Evolutionary conservation across 92 coral and sea anemone genomes (phyloP), one percentile per base, ranked within the genome.

Genomic region (Parazoanthus swiftii): DNA sequence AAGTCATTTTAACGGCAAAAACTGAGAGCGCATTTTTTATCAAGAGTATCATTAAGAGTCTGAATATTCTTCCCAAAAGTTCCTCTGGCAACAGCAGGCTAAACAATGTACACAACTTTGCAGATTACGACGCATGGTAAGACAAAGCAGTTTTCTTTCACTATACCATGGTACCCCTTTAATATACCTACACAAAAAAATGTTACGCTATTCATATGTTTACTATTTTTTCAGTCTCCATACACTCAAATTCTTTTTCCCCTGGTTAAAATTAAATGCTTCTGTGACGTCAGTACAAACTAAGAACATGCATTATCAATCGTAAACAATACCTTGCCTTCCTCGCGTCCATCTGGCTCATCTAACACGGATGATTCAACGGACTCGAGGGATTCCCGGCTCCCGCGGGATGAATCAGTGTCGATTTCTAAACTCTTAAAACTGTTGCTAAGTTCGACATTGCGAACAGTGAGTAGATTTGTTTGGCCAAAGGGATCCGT

Each of bases 371-470:
- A 93, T 37, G 98, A 95, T 13, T 92, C 95, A 37, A 94, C 72
- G 8, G 98, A 95, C 81, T 95, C 98, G 37, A 95, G 92, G 8
- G 98, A 95, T 86, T 95, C 98, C 88, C 93, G 90, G 48, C 96
- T 93, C 26, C 98, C 98, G 81, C 94, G 93, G 39, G 95, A 93
- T 44, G 98, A 95, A 89, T 95, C 98, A 5, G 98, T 93, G 92
- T 95, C 98, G 56, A 95, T 89, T 86, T 95, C 98, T 68, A 95
- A 86, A 82, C 98, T 93, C 88, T 93, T 95, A 46, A 95, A 95
- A 76, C 98, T 95, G 90, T 92, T 95, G 81, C 98, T 88, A 37
- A 95, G 94, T 71, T 93, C 98, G 81, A 90, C 89, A 89, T 91
- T 92, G 38, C 75, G 94, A 54, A 91, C 92, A 58, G 94, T 88